Percentiles rank a stretch among this genome's conserved stretches.
These are phyloP conservation scores for Acinonyx jubatus DNA, from an alignment of 2,113 vertebrate species.

Conservation along the genomic window DNA sequence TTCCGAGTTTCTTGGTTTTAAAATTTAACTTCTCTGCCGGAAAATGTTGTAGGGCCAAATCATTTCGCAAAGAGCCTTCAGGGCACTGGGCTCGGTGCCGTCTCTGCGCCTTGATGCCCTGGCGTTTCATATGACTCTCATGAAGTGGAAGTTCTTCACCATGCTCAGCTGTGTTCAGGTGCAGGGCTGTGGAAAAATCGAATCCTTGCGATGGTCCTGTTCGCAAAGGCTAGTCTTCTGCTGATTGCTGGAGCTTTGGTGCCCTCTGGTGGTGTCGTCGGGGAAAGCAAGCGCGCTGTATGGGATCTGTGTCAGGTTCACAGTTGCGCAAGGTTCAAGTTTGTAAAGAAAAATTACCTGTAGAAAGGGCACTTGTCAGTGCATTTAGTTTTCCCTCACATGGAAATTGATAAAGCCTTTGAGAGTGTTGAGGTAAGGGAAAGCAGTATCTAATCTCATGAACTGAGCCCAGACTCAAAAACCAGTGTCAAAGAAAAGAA, in stretches of 20 bases:
- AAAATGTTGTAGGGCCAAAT: background rate
- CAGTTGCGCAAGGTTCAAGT: background rate
- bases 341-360: background rate
- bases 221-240: background rate
- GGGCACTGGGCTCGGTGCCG: background rate
- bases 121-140: background rate
- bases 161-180: background rate
- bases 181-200: background rate
- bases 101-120: accelerated
- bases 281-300: background rate
- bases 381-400: background rate
- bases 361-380: background rate
- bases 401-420: background rate
- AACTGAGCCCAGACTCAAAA: background rate
- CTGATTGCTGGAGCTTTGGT: background rate
- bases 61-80: background rate
- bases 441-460: background rate
- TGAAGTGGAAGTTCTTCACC: background rate
- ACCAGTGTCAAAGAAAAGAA: background rate
- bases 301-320: background rate
- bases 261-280: background rate
- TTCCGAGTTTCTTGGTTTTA: background rate
- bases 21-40: background rate
- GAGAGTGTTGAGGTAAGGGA: background rate
- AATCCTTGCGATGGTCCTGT: accelerated